These are phyloP conservation scores for Cervus canadensis DNA, from an alignment of 2,113 vertebrate species.

Conservation along the genomic window DNA sequence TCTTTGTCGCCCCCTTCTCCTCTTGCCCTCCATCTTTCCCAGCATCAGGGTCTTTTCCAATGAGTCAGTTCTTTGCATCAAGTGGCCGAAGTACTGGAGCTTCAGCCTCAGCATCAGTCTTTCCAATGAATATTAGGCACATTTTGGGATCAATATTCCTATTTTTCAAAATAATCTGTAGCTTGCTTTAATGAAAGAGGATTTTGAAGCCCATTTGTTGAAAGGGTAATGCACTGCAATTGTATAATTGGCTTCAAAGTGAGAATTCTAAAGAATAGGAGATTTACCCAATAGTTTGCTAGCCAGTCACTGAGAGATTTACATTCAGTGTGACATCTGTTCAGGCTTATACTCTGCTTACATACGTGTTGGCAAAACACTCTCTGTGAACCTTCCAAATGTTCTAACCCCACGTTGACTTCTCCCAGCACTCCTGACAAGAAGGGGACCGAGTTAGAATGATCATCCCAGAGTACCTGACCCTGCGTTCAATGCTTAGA, in stretches of 20 bases:
- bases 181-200: slow-evolving; percentile 23
- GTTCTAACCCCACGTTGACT: not conserved
- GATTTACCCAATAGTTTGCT: not conserved
- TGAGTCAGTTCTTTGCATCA: not conserved
- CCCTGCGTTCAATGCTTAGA: not conserved
- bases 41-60: not conserved
- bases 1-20: not conserved
- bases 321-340: not conserved
- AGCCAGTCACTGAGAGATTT: not conserved
- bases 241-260: slow-evolving; percentile 7
- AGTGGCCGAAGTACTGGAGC: not conserved
- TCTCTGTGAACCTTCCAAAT: not conserved
- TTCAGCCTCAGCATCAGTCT: not conserved
- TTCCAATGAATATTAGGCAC: not conserved
- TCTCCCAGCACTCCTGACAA: slow-evolving; percentile 6
- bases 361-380: not conserved
- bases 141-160: not conserved
- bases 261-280: slow-evolving; percentile 13
- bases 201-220: not conserved
- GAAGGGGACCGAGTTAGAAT: not conserved
- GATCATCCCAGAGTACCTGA: not conserved
- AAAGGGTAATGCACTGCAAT: not conserved
- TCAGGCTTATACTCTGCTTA: not conserved
- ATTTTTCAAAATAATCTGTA: not conserved
- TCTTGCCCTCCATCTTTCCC: not conserved